phyloP scores from a whole-genome alignment of 64 coral and sea anemone species.

The Cladopsammia gracilis region DNA sequence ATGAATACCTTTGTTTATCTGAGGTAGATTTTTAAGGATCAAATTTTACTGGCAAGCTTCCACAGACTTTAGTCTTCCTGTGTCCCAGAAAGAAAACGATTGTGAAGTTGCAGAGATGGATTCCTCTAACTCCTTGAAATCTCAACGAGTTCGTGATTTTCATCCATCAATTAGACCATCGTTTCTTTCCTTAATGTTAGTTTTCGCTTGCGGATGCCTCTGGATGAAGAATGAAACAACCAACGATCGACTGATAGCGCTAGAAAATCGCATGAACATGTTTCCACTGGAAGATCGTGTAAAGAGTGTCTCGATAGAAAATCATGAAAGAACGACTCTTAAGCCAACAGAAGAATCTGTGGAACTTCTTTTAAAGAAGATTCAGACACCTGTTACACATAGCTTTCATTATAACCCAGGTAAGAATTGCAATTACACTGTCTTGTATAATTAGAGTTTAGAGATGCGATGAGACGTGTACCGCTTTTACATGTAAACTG shows the following conservation, averaged over 20 bases:
- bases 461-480: too few relatives aligned
- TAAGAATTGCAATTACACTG: not conserved
- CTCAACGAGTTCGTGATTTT: not conserved
- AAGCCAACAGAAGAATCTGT: not conserved
- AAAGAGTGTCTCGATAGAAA: not conserved
- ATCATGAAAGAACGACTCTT: not conserved
- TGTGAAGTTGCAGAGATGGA: not conserved
- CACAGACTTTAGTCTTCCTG: not conserved
- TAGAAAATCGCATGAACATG: not conserved
- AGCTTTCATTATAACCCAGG: not conserved
- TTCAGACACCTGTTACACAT: not conserved
- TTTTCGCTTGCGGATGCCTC: not conserved
- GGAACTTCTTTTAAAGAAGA: not conserved
- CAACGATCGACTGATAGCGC: not conserved
- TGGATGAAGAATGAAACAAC: not conserved
- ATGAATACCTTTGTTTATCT: not conserved
- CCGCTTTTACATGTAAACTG: too few relatives aligned
- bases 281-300: too few relatives aligned
- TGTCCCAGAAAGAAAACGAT: not conserved
- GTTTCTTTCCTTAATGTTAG: not conserved
- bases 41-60: not conserved
- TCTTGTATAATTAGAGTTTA: too few relatives aligned
- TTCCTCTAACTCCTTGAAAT: not conserved
- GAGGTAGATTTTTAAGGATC: conserved; percentile 14
- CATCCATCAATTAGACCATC: not conserved